Conservation (phyloP, 2,113 vertebrate genomes). For the Myotis brandtii region DNA sequence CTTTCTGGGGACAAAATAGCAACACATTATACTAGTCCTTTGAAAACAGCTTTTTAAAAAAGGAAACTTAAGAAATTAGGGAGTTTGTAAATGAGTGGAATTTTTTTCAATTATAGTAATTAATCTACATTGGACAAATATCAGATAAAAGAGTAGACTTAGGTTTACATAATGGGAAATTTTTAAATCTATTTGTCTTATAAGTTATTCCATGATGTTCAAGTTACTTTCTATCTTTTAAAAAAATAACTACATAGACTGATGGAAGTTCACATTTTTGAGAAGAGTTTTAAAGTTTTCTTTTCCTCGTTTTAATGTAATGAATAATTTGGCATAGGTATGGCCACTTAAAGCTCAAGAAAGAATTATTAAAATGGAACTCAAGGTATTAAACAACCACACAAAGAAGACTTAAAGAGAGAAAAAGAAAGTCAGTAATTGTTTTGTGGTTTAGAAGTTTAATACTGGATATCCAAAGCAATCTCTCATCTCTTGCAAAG, state of each 20-base stretch:
- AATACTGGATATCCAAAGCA: background rate
- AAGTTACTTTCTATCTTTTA: background rate
- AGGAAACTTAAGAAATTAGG: background rate
- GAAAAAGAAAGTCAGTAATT: background rate
- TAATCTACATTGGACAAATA: background rate
- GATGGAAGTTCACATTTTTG: background rate
- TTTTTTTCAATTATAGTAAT: background rate
- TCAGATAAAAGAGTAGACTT: background rate
- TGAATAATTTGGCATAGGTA: background rate
- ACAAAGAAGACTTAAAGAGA: background rate
- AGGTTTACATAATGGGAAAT: background rate
- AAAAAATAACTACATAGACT: background rate
- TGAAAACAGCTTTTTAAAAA: background rate
- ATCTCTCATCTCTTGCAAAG: conserved; percentile 43
- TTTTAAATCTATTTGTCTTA: background rate
- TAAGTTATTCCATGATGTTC: background rate
- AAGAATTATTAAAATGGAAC: conserved; percentile 45
- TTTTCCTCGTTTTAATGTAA: background rate
- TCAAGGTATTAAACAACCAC: conserved; percentile 1
- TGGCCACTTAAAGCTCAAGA: background rate
- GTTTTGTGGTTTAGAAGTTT: conserved; percentile 39
- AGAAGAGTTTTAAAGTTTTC: background rate
- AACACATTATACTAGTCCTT: background rate
- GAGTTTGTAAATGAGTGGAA: background rate
- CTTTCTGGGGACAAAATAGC: background rate